These are phyloP conservation scores for Eilema depressum DNA, from an alignment of 2,888 invertebrate genomes.

Conservation along the genomic window DNA sequence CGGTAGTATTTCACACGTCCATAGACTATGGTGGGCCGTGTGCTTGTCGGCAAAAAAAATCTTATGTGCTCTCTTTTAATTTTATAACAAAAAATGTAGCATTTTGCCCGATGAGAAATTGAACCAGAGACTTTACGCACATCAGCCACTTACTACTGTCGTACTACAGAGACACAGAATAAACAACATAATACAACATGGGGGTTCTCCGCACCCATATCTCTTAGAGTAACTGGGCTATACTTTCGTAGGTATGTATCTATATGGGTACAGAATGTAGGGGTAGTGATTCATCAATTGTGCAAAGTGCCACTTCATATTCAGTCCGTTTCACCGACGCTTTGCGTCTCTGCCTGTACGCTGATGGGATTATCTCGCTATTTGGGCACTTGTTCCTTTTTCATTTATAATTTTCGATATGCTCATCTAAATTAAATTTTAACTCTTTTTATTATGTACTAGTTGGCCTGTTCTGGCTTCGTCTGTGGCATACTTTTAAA, in stretches of 20 bases:
- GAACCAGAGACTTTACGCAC: neutral
- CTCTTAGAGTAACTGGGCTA: slow-evolving; percentile 34
- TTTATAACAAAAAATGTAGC: too few relatives aligned
- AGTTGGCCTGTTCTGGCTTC: too few relatives aligned
- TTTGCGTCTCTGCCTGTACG: slow-evolving; percentile 69
- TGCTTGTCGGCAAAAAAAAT: too few relatives aligned
- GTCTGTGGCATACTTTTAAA: too few relatives aligned
- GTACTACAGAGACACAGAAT: neutral
- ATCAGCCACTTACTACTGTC: neutral
- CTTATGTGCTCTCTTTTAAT: too few relatives aligned
- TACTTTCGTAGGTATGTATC: slow-evolving; percentile 13
- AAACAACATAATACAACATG: slow-evolving; percentile 2
- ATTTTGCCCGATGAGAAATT: too few relatives aligned
- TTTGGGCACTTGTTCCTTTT: slow-evolving; percentile 49
- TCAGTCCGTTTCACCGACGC: slow-evolving; percentile 73
- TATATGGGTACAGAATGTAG: slow-evolving; percentile 23
- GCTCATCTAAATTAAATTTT: too few relatives aligned
- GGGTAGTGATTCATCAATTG: slow-evolving; percentile 80
- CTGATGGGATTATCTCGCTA: slow-evolving; percentile 67
- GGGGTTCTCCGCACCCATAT: slow-evolving; percentile 7
- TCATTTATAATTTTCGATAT: neutral
- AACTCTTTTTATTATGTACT: too few relatives aligned
- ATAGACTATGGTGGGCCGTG: too few relatives aligned
- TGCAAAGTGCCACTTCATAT: slow-evolving; percentile 82
- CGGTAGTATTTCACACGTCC: too few relatives aligned